Evolutionary conservation across 2,113 vertebrate genomes (phyloP).

Genomic region (Neolamprologus variostigma): DNA sequence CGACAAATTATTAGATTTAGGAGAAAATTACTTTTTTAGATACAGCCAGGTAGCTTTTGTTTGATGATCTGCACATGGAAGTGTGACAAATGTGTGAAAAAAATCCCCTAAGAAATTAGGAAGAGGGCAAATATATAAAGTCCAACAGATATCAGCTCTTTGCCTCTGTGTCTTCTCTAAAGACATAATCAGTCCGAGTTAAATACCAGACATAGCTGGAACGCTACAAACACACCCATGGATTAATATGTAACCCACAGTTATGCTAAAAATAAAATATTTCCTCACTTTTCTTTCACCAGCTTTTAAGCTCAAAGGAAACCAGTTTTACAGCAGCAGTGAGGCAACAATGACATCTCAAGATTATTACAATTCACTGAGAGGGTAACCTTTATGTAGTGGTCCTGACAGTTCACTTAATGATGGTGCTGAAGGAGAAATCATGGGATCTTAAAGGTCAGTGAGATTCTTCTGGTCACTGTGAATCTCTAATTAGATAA

Average conservation of each 20-base stretch:
- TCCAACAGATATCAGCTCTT: background rate
- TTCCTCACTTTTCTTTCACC: background rate
- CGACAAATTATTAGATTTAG: background rate
- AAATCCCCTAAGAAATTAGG: background rate
- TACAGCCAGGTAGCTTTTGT: background rate
- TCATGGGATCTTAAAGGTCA: background rate
- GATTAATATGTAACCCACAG: background rate
- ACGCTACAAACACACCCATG: background rate
- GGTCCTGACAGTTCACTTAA: background rate
- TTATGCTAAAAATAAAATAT: background rate
- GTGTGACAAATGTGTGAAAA: background rate
- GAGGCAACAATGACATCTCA: background rate
- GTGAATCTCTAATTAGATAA: background rate
- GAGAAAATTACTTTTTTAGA: background rate
- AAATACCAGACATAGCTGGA: background rate
- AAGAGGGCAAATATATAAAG: rapidly evolving
- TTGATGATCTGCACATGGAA: background rate
- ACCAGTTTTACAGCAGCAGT: background rate
- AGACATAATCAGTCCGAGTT: background rate
- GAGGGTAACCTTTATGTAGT: background rate
- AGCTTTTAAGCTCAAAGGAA: background rate
- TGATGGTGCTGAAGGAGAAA: background rate
- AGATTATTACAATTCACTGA: background rate
- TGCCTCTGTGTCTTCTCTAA: background rate
- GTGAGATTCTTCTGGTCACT: background rate